Base-by-base conservation (phyloP, 2,113 vertebrate species). In the Protobothrops mucrosquamatus region DNA sequence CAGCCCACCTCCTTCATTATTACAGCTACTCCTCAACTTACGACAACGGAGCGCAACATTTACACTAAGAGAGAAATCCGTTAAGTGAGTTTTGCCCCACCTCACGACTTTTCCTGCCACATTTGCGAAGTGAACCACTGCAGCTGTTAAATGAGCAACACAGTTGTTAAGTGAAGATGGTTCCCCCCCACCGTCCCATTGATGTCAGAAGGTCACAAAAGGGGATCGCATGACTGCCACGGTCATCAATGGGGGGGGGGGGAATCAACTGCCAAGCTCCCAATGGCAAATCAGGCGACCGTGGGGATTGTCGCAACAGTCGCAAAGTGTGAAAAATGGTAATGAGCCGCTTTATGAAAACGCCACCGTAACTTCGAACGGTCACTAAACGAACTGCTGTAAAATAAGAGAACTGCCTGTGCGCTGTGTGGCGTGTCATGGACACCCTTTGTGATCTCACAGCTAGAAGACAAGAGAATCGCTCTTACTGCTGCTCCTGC, bases 401-500 rank as follows among this genome's bases (percentile, higher is more conserved):
- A 14, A 48, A 69, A 4, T 15, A 4, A 4, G 61, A n/a, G 29
- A 29, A n/a, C 4, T 0, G 12, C 61, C 61, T 69, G 29, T 3
- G 4, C 11, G 2, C 61, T 8, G 4, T 1, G 46, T 55, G 6
- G 55, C 39, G 56, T 22, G 56, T n/a, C 18, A 34, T 9, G 34
- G 22, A 89, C 4, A n/a, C 24, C 24, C 10, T 26, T 6, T 48
- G 6, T 26, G 18, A 48, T 9, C 5, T 92, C 61, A 20, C 1
- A 54, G 46, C 43, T 89, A n/a, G 10, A 85, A 15, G 1, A 1
- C 4, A 6, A 0, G 12, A 89, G 0, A 11, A 0, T 10, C 39
- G 2, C 87, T 85, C 98, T 98, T 97, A 99, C 99, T 94, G 99
- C 99, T 1, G 99, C 98, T 1, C 99, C 99, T 2, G 99, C 99